Evolutionary conservation across 1,140 invertebrate genomes (phyloP), one percentile per base, ranked within the genome.

Genomic region (Trachymyrmex cornetzi): DNA sequence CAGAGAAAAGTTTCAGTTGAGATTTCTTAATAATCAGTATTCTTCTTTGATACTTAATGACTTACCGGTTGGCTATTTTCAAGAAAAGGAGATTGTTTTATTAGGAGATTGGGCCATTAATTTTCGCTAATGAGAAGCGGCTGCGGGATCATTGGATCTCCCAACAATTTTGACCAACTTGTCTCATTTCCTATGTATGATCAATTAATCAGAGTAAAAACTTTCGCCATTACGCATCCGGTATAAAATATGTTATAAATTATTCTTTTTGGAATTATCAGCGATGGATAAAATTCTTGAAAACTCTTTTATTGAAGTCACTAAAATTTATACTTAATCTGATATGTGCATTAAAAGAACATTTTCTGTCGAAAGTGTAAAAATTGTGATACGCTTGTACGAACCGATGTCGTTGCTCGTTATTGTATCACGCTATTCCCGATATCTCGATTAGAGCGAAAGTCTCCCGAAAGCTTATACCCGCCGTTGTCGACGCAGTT

Each of bases 11-110:
- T 63, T 63, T 3, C 3, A 63, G 27, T 24, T 50, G 34, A 77
- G 22, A 77, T 79, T 79, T 79, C 61, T 66, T 66, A 64, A 79
- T 48, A 79, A 50, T 64, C 77, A 66, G 77, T 48, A 66, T 50
- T 66, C n/a, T 57, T 38, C 44, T 34, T 79, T 53, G 59, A 66
- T 64, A 19, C 19, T 30, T 79, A 79, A 66, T 79, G 59, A 79
- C 77, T 66, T 66, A 50, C 9, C 2, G 34, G 57, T 27, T 63
- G 59, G 24, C 27, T 27, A 5, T 79, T 16, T 50, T 79, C n/a
- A 27, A 64, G 59, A 66, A 66, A 66, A 27, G 61, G 7, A 66
- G 38, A 79, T 79, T 79, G 44, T 79, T 79, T 63, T 66, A 79
- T 66, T 79, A 24, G 61, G 1, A 44, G 19, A 64, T 66, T 24